phyloP scores from a whole-genome alignment of 2,888 invertebrate species.

The Allolobophora icterica region DNA sequence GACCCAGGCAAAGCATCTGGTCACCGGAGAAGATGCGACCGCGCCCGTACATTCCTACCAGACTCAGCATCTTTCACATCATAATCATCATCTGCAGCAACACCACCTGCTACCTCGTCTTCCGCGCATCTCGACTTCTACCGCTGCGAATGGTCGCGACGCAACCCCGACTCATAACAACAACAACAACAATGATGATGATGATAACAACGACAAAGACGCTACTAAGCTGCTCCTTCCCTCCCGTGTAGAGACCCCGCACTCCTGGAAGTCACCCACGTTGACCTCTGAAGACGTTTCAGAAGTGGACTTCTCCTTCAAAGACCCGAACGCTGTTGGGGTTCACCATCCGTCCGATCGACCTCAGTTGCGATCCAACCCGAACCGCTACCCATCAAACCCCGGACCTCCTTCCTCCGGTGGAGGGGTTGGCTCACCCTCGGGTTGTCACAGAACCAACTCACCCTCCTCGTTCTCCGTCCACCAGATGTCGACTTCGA shows the following conservation, averaged over 20 bases:
- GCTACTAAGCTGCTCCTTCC: neutral
- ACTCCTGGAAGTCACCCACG: neutral
- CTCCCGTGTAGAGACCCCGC: neutral
- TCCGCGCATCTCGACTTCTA: neutral
- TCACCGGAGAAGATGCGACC: neutral
- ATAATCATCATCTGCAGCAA: neutral
- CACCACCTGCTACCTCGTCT: neutral
- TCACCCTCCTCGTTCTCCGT: neutral
- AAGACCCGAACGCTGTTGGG: neutral
- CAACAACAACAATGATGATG: constrained; percentile 1
- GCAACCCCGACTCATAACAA: neutral
- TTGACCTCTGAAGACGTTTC: neutral
- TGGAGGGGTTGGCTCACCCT: neutral
- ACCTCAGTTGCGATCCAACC: neutral
- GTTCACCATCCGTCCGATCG: constrained; percentile 26
- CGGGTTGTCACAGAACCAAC: neutral
- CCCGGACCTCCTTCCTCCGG: neutral
- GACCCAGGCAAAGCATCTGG: neutral
- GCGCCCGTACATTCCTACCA: neutral
- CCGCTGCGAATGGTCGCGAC: neutral
- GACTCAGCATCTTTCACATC: neutral
- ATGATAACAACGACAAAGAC: neutral
- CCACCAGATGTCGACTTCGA: neutral
- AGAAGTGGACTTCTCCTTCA: constrained; percentile 12
- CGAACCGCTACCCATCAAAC: neutral